Base-by-base conservation (phyloP, 1,140 invertebrate species). In the Drosophila nebulosa region DNA sequence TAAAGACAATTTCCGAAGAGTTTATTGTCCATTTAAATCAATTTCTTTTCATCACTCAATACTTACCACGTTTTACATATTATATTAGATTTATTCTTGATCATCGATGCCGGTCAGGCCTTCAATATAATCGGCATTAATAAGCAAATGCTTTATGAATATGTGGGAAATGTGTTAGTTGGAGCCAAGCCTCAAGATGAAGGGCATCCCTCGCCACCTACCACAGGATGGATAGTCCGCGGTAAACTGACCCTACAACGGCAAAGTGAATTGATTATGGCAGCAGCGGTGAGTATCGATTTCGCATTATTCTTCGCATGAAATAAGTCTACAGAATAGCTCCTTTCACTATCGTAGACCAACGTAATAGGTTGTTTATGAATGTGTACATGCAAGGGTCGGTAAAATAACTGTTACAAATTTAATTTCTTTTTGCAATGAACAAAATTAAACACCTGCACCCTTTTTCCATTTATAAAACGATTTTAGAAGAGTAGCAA, bases 111-210 rank as follows among this genome's bases (percentile, higher is more conserved):
- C 64, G 84, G 79, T 24, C 71, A 68, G 72, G 72, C 83, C 56
- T 89, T 90, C 67, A 90, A 89, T 74, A 90, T 91, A 36, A 90
- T 90, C 61, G 90, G 85, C 24, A 65, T 88, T 61, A 85, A 91
- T 64, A 84, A 90, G 64, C 90, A 91, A 83, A 88, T 90, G 76
- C 79, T 91, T 10, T 91, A 91, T 64, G 90, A 91, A 42, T 91
- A 91, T 69, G 85, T 84, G 35, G 90, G 90, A 53, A 90, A 81
- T 59, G 90, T 91, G 18, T 63, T 79, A 7, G 90, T 91, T 18
- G 89, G 89, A 21, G 90, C 90, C 1, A 91, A 91, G 76, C 74
- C 89, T 30, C 90, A 78, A 68, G 90, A 91, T 58, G 86, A 89
- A 61, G 75, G 74, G 26, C 74, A 83, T 39, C 68, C 78, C 9